phyloP scores from a whole-genome alignment of 2,888 invertebrate species.

The Fissipunctia ypsillon region DNA sequence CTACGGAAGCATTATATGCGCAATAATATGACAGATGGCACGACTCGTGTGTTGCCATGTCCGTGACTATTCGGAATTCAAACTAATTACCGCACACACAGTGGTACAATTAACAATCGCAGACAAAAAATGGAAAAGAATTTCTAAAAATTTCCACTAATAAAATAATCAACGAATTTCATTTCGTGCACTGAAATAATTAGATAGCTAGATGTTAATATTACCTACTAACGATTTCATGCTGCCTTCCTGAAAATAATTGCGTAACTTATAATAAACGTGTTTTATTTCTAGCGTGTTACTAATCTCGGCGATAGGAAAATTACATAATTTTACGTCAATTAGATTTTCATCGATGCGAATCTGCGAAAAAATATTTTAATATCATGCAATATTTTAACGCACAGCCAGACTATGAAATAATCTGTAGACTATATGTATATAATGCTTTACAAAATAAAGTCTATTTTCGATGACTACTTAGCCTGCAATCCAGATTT shows the following conservation, averaged over 20 bases:
- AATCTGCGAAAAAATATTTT: not conserved
- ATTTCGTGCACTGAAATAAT: conserved; percentile 36
- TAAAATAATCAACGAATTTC: conserved; percentile 26
- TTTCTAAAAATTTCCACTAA: conserved; percentile 5
- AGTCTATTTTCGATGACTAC: not conserved
- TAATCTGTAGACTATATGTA: not conserved
- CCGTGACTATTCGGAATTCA: conserved; percentile 17
- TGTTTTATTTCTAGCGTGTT: conserved; percentile 38
- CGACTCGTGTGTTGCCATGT: conserved; percentile 16
- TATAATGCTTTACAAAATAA: not conserved
- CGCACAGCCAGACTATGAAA: not conserved
- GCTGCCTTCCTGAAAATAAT: conserved; percentile 50
- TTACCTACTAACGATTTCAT: conserved; percentile 18
- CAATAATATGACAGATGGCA: conserved; percentile 32
- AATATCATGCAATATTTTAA: conserved; percentile 10
- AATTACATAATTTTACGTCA: conserved; percentile 39
- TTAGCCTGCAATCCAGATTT: conserved; percentile 25
- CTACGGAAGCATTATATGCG: conserved; percentile 18
- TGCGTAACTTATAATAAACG: conserved; percentile 31
- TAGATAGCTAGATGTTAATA: conserved; percentile 15
- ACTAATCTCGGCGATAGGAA: conserved; percentile 26
- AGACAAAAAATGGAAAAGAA: conserved; percentile 3
- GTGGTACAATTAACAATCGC: conserved; percentile 25
- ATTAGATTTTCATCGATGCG: conserved; percentile 25
- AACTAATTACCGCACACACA: conserved; percentile 47